Evolutionary conservation across 1,140 invertebrate genomes (phyloP).

Genomic region (Brachionus sp.): DNA sequence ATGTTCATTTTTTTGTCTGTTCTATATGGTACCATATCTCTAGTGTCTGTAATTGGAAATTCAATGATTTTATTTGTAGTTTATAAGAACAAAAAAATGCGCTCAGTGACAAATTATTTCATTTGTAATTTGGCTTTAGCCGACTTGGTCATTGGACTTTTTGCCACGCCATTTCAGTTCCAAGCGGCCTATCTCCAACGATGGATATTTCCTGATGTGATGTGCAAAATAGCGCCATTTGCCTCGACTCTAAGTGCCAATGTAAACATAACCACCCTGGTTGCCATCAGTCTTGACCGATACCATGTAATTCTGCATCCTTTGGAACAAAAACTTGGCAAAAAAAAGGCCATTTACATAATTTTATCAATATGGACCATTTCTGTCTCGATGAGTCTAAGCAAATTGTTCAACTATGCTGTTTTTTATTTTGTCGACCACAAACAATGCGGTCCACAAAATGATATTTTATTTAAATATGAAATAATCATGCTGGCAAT

Average conservation of each 20-base stretch:
- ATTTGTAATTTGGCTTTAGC: conserved; percentile 74
- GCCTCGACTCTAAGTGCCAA: conserved; percentile 73
- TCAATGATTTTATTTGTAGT: conserved; percentile 76
- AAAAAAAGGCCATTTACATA: conserved; percentile 67
- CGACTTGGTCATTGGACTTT: conserved; percentile 73
- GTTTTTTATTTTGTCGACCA: background rate
- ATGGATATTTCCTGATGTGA: conserved; percentile 76
- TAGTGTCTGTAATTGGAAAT: conserved; percentile 75
- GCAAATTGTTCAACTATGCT: conserved; percentile 58
- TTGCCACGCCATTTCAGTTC: conserved; percentile 70
- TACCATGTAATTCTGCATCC: conserved; percentile 75
- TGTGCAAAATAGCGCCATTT: conserved; percentile 77
- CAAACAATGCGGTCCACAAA: background rate
- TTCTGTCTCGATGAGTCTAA: conserved; percentile 64
- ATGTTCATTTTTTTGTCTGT: conserved; percentile 71
- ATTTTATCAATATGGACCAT: conserved; percentile 69
- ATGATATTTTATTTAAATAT: background rate
- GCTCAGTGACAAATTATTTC: conserved; percentile 76
- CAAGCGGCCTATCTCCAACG: conserved; percentile 74
- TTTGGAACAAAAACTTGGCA: conserved; percentile 67
- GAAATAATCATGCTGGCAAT: background rate
- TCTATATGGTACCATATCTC: conserved; percentile 75
- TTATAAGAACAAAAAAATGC: conserved; percentile 65
- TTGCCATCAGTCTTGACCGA: conserved; percentile 73
- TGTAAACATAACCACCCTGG: conserved; percentile 75